phyloP scores from a whole-genome alignment of 2,888 invertebrate genomes.

The Thereva nobilitata region DNA sequence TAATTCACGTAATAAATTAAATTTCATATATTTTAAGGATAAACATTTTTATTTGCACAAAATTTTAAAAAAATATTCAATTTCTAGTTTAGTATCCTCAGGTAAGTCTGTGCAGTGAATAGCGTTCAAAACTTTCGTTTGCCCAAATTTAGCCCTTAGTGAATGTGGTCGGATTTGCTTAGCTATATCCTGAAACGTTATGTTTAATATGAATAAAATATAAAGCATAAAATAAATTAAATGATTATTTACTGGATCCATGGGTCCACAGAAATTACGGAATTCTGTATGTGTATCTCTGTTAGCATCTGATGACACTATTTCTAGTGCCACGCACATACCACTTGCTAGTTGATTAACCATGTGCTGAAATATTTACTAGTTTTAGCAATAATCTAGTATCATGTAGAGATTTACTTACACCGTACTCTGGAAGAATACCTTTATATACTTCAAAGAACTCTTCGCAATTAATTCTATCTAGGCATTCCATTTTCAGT shows the following conservation, averaged over 20 bases:
- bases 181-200: slow-evolving; percentile 72
- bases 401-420: slow-evolving; percentile 50
- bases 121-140: slow-evolving; percentile 81
- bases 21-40: too few species aligned
- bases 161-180: slow-evolving; percentile 81
- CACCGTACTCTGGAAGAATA: slow-evolving; percentile 77
- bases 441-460: slow-evolving; percentile 93
- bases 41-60: background rate
- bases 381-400: background rate
- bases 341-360: slow-evolving; percentile 83
- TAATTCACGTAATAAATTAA: too few species aligned
- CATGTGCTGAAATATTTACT: slow-evolving; percentile 67
- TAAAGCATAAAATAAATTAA: background rate
- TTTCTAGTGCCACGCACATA: slow-evolving; percentile 83
- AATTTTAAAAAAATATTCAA: slow-evolving; percentile 81
- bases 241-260: slow-evolving; percentile 73
- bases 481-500: slow-evolving; percentile 77
- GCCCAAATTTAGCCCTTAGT: slow-evolving; percentile 81
- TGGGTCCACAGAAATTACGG: slow-evolving; percentile 83
- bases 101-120: slow-evolving; percentile 92
- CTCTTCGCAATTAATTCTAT: slow-evolving; percentile 82
- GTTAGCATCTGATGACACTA: slow-evolving; percentile 65
- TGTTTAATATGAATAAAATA: slow-evolving; percentile 44
- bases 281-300: slow-evolving; percentile 70
- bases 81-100: slow-evolving; percentile 83